A percentile compares a stretch with the other conserved stretches of the same genome.
Evolutionary conservation across 2,888 invertebrate species (phyloP).

Genomic region (Pemphredon lugubris): DNA sequence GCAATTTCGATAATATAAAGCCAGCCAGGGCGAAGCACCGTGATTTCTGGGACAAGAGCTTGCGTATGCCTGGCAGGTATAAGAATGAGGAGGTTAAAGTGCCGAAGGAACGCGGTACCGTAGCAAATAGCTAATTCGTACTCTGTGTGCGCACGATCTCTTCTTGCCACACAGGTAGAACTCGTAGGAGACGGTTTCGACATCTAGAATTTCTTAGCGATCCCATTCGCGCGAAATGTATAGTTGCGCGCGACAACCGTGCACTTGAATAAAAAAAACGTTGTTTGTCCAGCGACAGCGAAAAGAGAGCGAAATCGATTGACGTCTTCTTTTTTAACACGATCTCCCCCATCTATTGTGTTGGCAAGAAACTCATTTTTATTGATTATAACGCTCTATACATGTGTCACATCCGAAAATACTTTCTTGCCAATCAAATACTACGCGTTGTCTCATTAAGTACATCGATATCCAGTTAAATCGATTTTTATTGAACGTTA

Average conservation of each 20-base stretch:
- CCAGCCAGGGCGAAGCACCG: conserved; percentile 49
- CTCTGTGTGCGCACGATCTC: conserved; percentile 62
- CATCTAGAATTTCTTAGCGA: conserved; percentile 58
- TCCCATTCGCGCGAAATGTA: conserved; percentile 1
- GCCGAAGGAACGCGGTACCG: conserved; percentile 66
- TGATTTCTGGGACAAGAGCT: conserved; percentile 66
- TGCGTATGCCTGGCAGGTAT: conserved; percentile 56
- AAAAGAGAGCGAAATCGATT: no score
- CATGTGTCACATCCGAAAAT: no score
- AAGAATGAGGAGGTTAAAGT: conserved; percentile 63
- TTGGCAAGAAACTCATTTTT: no score
- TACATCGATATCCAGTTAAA: no score
- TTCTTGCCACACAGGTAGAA: conserved; percentile 64
- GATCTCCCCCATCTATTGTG: no score
- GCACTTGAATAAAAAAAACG: no score
- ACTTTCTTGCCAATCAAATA: no score
- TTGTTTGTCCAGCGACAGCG: no score
- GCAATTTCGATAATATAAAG: conserved; percentile 65
- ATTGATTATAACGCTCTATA: no score
- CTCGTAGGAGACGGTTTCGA: conserved; percentile 55
- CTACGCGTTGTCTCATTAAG: no score
- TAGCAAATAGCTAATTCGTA: conserved; percentile 71
- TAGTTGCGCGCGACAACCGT: not conserved
- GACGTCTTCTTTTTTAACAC: no score
- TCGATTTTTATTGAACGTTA: no score